phyloP scores from a whole-genome alignment of 2,113 vertebrate species.

The Galbula dea region DNA sequence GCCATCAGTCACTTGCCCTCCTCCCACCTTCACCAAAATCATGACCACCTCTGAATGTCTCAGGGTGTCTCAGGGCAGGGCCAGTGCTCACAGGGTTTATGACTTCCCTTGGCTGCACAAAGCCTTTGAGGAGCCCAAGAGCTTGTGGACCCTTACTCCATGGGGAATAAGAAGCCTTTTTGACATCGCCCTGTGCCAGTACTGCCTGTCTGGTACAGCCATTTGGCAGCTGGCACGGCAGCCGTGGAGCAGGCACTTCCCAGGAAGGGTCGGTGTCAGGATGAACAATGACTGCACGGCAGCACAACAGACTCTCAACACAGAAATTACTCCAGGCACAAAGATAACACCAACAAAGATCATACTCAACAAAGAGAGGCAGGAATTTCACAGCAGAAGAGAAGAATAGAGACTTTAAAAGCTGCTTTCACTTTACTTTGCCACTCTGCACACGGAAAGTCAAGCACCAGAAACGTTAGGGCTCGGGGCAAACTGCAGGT shows the following conservation, averaged over 20 bases:
- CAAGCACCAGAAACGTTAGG: constrained; percentile 34
- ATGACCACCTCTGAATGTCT: not conserved
- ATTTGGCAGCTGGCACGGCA: not conserved
- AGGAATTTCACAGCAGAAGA: constrained; percentile 45
- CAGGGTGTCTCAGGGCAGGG: rapidly evolving
- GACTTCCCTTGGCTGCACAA: no score
- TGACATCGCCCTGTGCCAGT: rapidly evolving
- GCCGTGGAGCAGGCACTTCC: not conserved
- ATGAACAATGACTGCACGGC: not conserved
- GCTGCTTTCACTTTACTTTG: constrained; percentile 49
- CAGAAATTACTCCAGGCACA: constrained; percentile 60
- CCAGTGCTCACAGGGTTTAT: no score
- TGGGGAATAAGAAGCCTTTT: rapidly evolving
- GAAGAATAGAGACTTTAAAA: constrained; percentile 51
- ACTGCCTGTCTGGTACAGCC: no score
- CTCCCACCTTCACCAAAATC: not conserved
- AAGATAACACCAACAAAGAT: constrained; percentile 67
- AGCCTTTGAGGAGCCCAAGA: not conserved
- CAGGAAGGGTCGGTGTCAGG: not conserved
- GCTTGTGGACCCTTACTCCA: rapidly evolving
- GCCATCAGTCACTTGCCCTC: rapidly evolving
- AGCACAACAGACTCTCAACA: constrained; percentile 3
- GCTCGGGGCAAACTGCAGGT: not conserved
- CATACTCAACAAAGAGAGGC: constrained; percentile 20
- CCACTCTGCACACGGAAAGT: not conserved